A percentile compares a stretch with the other conserved stretches of the same genome.
phyloP scores from a whole-genome alignment of 2,113 vertebrate species.

The Myotis yumanensis region DNA sequence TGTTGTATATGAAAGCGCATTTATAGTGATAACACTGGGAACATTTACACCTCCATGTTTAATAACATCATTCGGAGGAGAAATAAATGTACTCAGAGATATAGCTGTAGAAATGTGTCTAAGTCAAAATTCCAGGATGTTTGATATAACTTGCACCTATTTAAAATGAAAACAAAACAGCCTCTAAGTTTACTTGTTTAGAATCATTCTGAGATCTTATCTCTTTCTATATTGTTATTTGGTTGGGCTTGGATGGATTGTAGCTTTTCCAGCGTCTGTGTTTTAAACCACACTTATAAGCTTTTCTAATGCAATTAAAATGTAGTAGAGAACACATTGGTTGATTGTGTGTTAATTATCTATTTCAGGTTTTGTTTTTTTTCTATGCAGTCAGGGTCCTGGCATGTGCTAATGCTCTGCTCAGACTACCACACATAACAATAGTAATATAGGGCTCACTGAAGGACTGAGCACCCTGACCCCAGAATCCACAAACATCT shows the following conservation, averaged over 20 bases:
- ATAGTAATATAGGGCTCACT: too few relatives aligned
- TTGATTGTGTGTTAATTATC: background rate
- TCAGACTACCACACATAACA: background rate
- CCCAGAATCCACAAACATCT: background rate
- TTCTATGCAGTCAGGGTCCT: background rate
- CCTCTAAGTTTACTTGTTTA: background rate
- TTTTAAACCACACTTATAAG: background rate
- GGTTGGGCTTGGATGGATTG: background rate
- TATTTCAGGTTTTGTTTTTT: background rate
- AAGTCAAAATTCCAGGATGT: background rate
- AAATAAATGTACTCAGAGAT: background rate
- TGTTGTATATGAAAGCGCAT: slow-evolving; percentile 16
- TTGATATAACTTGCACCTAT: background rate
- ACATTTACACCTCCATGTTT: background rate
- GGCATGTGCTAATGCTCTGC: background rate
- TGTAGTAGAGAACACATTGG: background rate
- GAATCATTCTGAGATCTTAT: background rate
- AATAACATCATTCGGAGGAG: background rate
- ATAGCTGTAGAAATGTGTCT: background rate
- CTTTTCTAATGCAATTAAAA: background rate
- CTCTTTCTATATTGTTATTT: background rate
- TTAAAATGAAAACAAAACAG: background rate
- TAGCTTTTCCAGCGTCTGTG: background rate
- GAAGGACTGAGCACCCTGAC: background rate
- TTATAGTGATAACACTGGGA: slow-evolving; percentile 21